Evolutionary conservation across 1,140 invertebrate species (phyloP).

Genomic region (Zaprionus africanus): DNA sequence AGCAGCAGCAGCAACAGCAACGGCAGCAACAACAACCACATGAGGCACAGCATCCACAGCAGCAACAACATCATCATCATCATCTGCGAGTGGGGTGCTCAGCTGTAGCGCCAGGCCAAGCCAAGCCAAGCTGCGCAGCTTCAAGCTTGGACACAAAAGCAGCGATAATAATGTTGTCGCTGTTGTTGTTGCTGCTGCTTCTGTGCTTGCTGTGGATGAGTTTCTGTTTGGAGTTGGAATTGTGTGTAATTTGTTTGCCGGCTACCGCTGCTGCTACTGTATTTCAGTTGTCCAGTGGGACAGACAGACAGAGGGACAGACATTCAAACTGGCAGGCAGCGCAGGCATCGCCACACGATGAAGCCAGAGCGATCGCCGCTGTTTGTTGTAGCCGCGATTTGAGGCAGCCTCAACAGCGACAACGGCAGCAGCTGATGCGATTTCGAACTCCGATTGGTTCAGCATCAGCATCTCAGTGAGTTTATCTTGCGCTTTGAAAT

Average conservation of each 20-base stretch:
- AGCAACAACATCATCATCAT: slow-evolving; percentile 31
- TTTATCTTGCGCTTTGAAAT: slow-evolving; percentile 76
- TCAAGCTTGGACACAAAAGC: slow-evolving; percentile 68
- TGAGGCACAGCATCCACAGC: slow-evolving; percentile 21
- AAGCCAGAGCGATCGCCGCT: slow-evolving; percentile 23
- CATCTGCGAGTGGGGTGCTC: slow-evolving; percentile 59
- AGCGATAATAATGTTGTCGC: slow-evolving; percentile 80
- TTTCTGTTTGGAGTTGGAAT: slow-evolving; percentile 81
- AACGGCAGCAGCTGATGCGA: slow-evolving; percentile 57
- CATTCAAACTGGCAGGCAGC: slow-evolving; percentile 10
- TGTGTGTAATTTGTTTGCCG: slow-evolving; percentile 81
- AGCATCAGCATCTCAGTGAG: slow-evolving; percentile 65
- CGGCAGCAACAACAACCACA: slow-evolving; percentile 13
- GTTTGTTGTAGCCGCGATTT: slow-evolving; percentile 78
- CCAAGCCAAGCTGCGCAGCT: slow-evolving; percentile 48
- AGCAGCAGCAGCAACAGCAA: not conserved
- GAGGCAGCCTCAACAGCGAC: slow-evolving; percentile 33
- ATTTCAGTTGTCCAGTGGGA: slow-evolving; percentile 45
- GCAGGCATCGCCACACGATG: slow-evolving; percentile 66
- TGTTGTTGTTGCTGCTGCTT: slow-evolving; percentile 33
- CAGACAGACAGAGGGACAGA: not conserved
- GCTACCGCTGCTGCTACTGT: slow-evolving; percentile 77
- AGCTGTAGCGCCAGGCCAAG: slow-evolving; percentile 63
- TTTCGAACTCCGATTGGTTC: slow-evolving; percentile 59
- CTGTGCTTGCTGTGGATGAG: slow-evolving; percentile 68